phyloP scores from a whole-genome alignment of 2,797 vertebrate species.

The Nyctalus aviator region DNA sequence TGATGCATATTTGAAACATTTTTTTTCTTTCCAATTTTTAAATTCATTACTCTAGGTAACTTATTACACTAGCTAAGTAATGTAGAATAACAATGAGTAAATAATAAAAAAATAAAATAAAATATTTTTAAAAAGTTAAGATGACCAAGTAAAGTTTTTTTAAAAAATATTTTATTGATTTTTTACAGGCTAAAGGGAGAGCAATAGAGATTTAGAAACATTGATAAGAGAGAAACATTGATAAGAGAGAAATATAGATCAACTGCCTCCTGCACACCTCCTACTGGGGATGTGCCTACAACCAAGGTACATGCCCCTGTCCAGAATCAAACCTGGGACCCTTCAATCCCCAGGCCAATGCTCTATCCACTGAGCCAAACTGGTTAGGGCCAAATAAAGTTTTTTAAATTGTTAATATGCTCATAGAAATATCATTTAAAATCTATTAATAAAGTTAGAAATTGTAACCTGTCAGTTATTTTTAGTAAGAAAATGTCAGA shows the following conservation, averaged over 20 bases:
- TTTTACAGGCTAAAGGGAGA: no score
- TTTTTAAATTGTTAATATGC: not conserved
- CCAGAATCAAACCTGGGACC: no score
- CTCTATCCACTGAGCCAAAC: no score
- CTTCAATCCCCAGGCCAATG: no score
- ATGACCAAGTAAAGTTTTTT: not conserved
- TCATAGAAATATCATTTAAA: not conserved
- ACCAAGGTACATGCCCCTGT: no score
- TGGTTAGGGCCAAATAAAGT: no score
- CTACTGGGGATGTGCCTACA: no score
- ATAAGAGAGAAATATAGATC: no score
- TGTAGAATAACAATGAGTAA: not conserved
- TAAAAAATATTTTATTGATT: not conserved
- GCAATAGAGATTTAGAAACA: no score
- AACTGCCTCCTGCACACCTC: no score
- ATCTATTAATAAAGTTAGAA: not conserved
- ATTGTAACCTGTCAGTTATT: not conserved
- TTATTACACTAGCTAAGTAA: not conserved
- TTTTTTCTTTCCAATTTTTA: not conserved
- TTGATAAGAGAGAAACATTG: no score
- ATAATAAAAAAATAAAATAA: not conserved
- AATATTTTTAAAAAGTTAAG: not conserved
- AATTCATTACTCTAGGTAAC: not conserved
- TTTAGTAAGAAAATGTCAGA: not conserved
- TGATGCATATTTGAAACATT: not conserved